phyloP scores from a whole-genome alignment of 2,113 vertebrate genomes.

The Loxodonta africana region DNA sequence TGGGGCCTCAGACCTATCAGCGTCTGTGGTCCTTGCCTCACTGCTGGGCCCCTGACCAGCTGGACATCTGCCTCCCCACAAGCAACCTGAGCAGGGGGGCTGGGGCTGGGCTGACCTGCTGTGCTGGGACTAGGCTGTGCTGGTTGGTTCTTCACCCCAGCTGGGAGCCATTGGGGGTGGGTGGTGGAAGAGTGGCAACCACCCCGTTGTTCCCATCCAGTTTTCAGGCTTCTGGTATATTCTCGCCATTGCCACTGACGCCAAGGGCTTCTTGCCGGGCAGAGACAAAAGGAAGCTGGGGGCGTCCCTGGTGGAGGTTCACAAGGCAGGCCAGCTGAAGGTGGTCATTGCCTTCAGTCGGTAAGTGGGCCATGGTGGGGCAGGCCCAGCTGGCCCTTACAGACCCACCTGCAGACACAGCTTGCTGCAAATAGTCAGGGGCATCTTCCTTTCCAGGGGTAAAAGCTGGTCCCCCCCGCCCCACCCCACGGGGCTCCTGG shows the following conservation, averaged over 20 bases:
- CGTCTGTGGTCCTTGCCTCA: no score
- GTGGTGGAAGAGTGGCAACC: not conserved
- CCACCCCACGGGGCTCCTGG: not conserved
- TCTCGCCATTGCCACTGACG: constrained; percentile 1
- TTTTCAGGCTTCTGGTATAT: constrained; percentile 82
- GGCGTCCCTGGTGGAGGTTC: fast-evolving
- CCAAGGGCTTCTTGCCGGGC: not conserved
- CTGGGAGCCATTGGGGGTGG: not conserved
- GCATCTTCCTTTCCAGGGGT: not conserved
- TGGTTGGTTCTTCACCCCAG: no score
- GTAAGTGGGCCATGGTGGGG: not conserved
- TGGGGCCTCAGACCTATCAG: not conserved
- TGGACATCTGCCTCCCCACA: not conserved
- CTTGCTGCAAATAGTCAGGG: no score
- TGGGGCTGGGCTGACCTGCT: no score
- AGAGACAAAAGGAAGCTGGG: constrained; percentile 72
- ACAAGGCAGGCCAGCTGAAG: not conserved
- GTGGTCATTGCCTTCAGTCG: not conserved
- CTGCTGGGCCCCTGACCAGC: no score
- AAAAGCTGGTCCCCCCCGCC: not conserved
- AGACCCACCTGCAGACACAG: not conserved
- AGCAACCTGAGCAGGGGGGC: no score
- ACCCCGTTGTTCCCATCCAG: not conserved
- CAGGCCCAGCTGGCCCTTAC: fast-evolving
- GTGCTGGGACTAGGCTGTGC: not conserved